phyloP scores from a whole-genome alignment of 2,797 vertebrate genomes.

The Mycteria americana region DNA sequence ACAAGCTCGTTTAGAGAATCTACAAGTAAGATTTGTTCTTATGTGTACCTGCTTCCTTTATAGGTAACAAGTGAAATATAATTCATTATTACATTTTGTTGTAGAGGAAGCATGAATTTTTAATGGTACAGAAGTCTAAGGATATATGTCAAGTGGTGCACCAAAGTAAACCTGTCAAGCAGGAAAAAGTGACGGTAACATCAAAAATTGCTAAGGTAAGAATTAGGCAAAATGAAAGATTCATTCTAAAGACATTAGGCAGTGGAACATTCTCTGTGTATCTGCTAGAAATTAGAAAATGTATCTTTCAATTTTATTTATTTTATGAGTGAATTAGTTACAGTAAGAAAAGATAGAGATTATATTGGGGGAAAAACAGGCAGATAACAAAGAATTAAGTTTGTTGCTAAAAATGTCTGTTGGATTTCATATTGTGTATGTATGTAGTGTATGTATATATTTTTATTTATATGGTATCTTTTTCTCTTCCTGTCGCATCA shows the following conservation, averaged over 20 bases:
- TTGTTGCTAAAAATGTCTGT: background rate
- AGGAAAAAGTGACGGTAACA: slow-evolving; percentile 67
- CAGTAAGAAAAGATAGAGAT: background rate
- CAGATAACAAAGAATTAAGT: background rate
- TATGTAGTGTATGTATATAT: background rate
- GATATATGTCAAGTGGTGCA: slow-evolving; percentile 38
- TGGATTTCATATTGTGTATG: background rate
- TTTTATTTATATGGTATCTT: background rate
- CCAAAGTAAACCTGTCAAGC: slow-evolving; percentile 71
- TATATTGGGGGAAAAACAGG: background rate
- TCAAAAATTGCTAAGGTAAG: slow-evolving; percentile 78
- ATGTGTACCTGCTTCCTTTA: background rate
- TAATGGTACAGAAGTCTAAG: slow-evolving; percentile 68
- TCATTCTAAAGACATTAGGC: rapidly evolving
- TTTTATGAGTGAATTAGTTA: background rate
- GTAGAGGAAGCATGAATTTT: slow-evolving; percentile 84
- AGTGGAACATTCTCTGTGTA: background rate
- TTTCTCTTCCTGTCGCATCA: background rate
- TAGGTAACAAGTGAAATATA: background rate
- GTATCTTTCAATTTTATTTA: background rate
- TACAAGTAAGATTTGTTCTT: slow-evolving; percentile 79
- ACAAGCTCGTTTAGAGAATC: slow-evolving; percentile 87
- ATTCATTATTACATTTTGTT: slow-evolving; percentile 26
- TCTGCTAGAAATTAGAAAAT: background rate
- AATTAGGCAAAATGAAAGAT: background rate